phyloP scores from a whole-genome alignment of 2,888 invertebrate genomes.

The Bembecia ichneumoniformis region DNA sequence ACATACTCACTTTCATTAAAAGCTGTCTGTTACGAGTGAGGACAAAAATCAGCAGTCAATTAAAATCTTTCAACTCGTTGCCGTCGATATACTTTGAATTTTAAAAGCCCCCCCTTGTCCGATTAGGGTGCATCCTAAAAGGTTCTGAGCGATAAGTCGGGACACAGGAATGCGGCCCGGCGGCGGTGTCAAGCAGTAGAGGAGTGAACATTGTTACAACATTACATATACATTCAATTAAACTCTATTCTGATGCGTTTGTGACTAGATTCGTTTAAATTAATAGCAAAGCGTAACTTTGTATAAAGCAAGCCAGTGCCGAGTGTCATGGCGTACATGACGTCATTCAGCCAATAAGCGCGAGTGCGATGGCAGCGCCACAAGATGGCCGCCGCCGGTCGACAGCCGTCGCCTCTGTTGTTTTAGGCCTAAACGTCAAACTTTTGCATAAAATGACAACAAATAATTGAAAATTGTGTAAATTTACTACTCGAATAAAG shows the following conservation, averaged over 20 bases:
- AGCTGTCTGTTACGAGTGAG: slow-evolving; percentile 7
- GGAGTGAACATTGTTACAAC: slow-evolving; percentile 40
- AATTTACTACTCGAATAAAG: no score
- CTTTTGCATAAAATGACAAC: no score
- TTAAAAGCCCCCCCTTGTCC: slow-evolving; percentile 53
- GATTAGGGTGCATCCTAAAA: slow-evolving; percentile 70
- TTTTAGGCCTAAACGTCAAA: slow-evolving; percentile 57
- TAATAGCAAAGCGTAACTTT: slow-evolving; percentile 22
- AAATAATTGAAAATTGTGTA: no score
- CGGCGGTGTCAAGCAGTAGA: slow-evolving; percentile 29
- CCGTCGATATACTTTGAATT: slow-evolving; percentile 51
- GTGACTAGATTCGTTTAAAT: slow-evolving; percentile 24
- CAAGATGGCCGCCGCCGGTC: slow-evolving; percentile 67
- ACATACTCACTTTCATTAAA: slow-evolving; percentile 9
- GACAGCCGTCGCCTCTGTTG: slow-evolving; percentile 56
- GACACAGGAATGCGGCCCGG: slow-evolving; percentile 62
- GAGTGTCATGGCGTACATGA: slow-evolving; percentile 66
- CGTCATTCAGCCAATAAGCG: slow-evolving; percentile 68
- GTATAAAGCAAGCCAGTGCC: slow-evolving; percentile 52
- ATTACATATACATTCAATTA: slow-evolving; percentile 15
- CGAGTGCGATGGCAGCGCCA: slow-evolving; percentile 63
- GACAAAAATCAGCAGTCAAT: slow-evolving; percentile 56
- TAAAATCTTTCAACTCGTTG: slow-evolving; percentile 57
- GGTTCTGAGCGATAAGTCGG: slow-evolving; percentile 61
- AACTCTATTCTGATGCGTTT: slow-evolving; percentile 20